Evolutionary conservation across 2,113 vertebrate species (phyloP).

Genomic region (Thinocorus orbignyianus): DNA sequence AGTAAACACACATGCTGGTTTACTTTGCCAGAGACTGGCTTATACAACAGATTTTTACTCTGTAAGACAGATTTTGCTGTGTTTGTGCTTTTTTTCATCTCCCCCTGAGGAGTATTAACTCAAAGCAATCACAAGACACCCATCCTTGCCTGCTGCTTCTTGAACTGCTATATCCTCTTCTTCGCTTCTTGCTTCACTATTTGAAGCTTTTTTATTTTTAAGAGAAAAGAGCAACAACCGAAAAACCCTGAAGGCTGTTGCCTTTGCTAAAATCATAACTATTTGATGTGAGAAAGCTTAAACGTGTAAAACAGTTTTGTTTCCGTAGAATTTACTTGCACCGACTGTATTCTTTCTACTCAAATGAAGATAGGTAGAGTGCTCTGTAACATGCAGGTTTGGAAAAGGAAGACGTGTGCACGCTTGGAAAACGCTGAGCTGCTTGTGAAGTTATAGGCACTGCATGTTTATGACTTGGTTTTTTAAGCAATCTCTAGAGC

Average conservation of each 20-base stretch:
- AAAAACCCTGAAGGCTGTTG: not conserved
- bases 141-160: slow-evolving; percentile 45
- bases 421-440: not conserved
- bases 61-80: slow-evolving; percentile 65
- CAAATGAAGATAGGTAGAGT: not conserved
- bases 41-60: slow-evolving; percentile 69
- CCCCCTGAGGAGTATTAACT: slow-evolving; percentile 66
- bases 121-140: slow-evolving; percentile 63
- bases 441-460: slow-evolving; percentile 16
- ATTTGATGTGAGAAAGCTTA: not conserved
- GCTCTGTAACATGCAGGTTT: not conserved
- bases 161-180: not conserved
- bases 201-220: not conserved
- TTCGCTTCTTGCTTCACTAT: slow-evolving; percentile 11
- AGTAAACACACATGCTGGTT: slow-evolving; percentile 19
- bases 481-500: slow-evolving; percentile 44
- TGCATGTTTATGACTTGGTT: slow-evolving; percentile 36
- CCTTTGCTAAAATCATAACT: not conserved
- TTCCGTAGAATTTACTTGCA: not conserved
- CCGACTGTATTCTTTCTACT: not conserved
- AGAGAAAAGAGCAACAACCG: not conserved
- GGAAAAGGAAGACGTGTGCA: not conserved
- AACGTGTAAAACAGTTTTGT: not conserved
- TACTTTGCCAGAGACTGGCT: slow-evolving; percentile 44
- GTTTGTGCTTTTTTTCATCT: slow-evolving; percentile 45